Percentiles rank a stretch among this genome's conserved stretches.
phyloP scores from a whole-genome alignment of 2,888 invertebrate genomes.

The Paralinhomoeus sp. region DNA sequence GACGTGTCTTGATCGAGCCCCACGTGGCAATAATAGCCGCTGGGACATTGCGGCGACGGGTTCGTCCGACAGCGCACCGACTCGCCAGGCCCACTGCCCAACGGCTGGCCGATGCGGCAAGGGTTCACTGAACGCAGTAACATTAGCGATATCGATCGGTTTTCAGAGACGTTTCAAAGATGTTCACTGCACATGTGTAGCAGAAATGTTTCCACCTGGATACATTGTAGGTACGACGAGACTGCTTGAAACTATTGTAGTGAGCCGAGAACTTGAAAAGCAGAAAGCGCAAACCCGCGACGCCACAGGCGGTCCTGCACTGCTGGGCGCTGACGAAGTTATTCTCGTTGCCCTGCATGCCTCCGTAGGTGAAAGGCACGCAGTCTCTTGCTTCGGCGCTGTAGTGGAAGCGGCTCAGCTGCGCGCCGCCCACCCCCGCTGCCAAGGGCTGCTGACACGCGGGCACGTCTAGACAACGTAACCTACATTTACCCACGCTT shows the following conservation, averaged over 20 bases:
- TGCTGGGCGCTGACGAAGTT: conserved; percentile 11
- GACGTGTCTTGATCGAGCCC: conserved; percentile 9
- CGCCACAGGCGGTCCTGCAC: conserved; percentile 12
- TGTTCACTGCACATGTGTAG: too few relatives aligned
- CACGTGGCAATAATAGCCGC: conserved; percentile 22
- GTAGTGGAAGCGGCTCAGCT: conserved; percentile 14
- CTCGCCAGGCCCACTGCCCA: background rate
- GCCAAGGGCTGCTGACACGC: conserved; percentile 1
- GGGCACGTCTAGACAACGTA: too few relatives aligned
- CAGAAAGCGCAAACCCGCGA: too few relatives aligned
- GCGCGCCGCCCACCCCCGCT: conserved; percentile 2
- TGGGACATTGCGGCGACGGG: conserved; percentile 10
- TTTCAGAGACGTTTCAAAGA: too few relatives aligned
- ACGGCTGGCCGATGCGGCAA: conserved; percentile 2
- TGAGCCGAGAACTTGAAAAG: too few relatives aligned
- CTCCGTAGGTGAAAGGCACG: conserved; percentile 17
- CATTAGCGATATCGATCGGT: too few relatives aligned
- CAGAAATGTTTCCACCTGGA: too few relatives aligned
- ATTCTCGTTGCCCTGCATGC: conserved; percentile 19
- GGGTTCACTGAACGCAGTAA: conserved; percentile 4
- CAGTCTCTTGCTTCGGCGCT: conserved; percentile 13
- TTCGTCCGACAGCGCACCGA: too few relatives aligned
- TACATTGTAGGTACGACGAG: too few relatives aligned
- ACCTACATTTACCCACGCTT: too few relatives aligned
- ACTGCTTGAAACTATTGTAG: too few relatives aligned